Conservation (phyloP, 2,797 vertebrate species). For the Pipistrellus nathusii region DNA sequence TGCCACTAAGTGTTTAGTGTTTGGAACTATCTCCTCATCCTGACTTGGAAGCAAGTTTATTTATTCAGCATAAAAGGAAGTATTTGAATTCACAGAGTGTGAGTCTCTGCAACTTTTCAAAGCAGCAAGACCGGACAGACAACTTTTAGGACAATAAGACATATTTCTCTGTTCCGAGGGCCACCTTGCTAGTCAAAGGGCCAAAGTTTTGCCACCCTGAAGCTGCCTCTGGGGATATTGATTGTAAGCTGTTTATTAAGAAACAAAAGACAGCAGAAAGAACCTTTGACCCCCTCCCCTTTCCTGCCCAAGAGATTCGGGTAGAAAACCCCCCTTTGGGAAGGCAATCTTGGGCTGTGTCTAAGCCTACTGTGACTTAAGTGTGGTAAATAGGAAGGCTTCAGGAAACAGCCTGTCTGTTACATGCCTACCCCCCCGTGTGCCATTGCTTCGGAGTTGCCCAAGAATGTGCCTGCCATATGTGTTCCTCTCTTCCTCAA, state of each 20-base stretch:
- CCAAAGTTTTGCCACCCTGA: neutral
- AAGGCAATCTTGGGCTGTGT: neutral
- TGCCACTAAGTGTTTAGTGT: neutral
- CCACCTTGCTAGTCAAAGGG: neutral
- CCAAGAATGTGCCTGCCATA: neutral
- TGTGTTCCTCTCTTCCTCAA: neutral
- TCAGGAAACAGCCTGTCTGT: neutral
- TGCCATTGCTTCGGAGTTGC: neutral
- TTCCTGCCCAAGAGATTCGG: neutral
- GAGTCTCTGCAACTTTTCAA: slow-evolving; percentile 56
- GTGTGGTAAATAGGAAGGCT: neutral
- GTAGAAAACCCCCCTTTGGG: neutral
- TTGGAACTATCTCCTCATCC: slow-evolving; percentile 40
- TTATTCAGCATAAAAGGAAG: slow-evolving; percentile 71
- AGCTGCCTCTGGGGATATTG: neutral
- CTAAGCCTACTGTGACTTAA: neutral
- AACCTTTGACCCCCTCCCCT: neutral
- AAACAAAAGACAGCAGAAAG: neutral
- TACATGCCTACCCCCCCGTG: no score
- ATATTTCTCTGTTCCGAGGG: slow-evolving; percentile 50
- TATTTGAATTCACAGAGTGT: slow-evolving; percentile 49
- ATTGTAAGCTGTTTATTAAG: neutral
- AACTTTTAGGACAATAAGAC: slow-evolving; percentile 61
- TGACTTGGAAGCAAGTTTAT: slow-evolving; percentile 72
- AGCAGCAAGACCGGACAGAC: slow-evolving; percentile 74